A percentile compares a stretch with the other conserved stretches of the same genome.
Evolutionary conservation across 2,797 vertebrate species (phyloP).

Genomic region (Siniperca scherzeri): DNA sequence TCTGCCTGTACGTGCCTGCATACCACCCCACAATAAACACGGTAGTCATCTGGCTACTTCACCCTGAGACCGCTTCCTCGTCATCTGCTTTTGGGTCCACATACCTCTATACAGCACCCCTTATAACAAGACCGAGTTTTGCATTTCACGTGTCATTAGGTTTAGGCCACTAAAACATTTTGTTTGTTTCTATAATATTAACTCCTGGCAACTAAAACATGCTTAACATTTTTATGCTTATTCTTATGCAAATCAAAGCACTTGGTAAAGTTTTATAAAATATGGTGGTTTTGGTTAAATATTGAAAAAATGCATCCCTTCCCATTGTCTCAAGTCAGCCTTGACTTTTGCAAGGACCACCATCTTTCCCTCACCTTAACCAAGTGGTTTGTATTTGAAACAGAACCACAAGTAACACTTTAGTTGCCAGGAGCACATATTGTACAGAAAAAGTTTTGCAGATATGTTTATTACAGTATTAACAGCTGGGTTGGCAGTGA

Average conservation of each 20-base stretch:
- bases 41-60: too few species aligned
- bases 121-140: too few species aligned
- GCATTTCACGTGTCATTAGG: too few species aligned
- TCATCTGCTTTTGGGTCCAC: too few species aligned
- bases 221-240: neutral
- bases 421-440: neutral
- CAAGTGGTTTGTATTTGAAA: neutral
- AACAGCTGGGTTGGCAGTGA: neutral
- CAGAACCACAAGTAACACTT: neutral
- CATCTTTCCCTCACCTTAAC: neutral
- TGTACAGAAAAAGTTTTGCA: neutral
- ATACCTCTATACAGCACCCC: too few species aligned
- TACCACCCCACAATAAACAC: too few species aligned
- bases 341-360: neutral
- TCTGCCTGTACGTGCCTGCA: too few species aligned
- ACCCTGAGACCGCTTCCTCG: too few species aligned
- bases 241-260: neutral
- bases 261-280: neutral
- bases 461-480: neutral
- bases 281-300: too few species aligned
- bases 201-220: too few species aligned
- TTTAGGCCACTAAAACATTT: too few species aligned
- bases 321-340: neutral
- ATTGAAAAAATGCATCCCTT: neutral
- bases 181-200: too few species aligned